Conservation (phyloP, 2,888 invertebrate species). For the Heliconius cydno region DNA sequence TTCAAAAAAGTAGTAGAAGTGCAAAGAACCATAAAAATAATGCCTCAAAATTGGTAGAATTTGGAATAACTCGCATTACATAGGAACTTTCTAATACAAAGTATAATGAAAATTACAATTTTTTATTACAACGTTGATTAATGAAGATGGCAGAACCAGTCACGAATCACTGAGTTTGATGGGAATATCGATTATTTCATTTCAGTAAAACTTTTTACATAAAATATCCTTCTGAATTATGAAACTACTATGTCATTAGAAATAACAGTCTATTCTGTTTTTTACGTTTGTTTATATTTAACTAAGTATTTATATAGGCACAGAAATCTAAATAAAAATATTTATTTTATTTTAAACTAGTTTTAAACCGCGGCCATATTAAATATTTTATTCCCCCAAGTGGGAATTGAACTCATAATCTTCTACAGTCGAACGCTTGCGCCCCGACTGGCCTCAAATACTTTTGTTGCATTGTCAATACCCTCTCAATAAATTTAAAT, state of each 20-base stretch:
- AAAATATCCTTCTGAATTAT: background rate
- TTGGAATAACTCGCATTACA: background rate
- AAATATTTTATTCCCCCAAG: too few relatives aligned
- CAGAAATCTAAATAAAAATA: too few relatives aligned
- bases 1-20: too few relatives aligned
- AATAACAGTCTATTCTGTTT: background rate
- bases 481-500: background rate
- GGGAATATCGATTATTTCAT: constrained; percentile 3
- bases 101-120: background rate
- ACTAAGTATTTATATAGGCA: too few relatives aligned
- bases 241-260: background rate
- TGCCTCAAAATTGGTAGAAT: too few relatives aligned
- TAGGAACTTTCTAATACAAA: background rate
- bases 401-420: too few relatives aligned
- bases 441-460: too few relatives aligned
- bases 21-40: too few relatives aligned
- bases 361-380: too few relatives aligned
- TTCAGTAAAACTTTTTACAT: background rate
- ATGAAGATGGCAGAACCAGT: constrained; percentile 20
- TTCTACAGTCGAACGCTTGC: too few relatives aligned
- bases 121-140: constrained; percentile 9
- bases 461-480: background rate
- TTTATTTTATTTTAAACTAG: too few relatives aligned
- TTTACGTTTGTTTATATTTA: background rate
- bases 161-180: constrained; percentile 12